Evolutionary conservation across 2,113 vertebrate genomes (phyloP), one percentile per base, ranked within the genome.

Genomic region (Mesitornis unicolor): DNA sequence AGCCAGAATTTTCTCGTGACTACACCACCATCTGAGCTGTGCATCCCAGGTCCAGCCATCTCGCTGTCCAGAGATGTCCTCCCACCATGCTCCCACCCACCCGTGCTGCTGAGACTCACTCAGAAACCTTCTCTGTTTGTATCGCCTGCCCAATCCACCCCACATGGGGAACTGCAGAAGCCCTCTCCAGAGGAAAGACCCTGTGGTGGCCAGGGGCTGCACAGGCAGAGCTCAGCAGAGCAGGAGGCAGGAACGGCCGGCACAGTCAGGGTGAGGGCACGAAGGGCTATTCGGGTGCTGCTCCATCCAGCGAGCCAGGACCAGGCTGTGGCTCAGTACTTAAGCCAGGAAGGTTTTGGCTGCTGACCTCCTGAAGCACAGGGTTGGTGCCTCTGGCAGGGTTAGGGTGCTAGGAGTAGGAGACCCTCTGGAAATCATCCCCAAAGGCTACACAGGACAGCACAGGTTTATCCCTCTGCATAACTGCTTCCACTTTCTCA

Each of bases 31-130:
- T n/a, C n/a, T n/a, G 79, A 35, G 6, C 54, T 59, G 45, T 3
- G 1, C 35, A 25, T n/a, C 45, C 67, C 53, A 1, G 4, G 11
- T 42, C 14, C 64, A 47, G 40, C 40, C 50, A 45, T 48, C n/a
- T 65, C 1, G 2, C 53, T 83, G 47, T 28, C 11, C 0, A 8
- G 22, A 31, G 26, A 63, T 43, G 14, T 60, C 40, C 79, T 83
- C 47, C 16, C 31, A n/a, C 29, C 2, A 0, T 29, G 22, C 35
- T 59, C 53, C 53, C 29, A 22, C 35, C 43, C 0, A 0, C 11
- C 24, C 2, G 0, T n/a, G 65, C 65, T 59, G 54, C 53, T 33
- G 22, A 14, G 29, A 50, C 35, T 28, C 2, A 1, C 65, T 70
- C 0, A 2, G 35, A 70, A 84, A 61, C 67, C 47, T 51, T 53